phyloP scores from a whole-genome alignment of 1,140 invertebrate genomes.

The Scaptomyza hsui region DNA sequence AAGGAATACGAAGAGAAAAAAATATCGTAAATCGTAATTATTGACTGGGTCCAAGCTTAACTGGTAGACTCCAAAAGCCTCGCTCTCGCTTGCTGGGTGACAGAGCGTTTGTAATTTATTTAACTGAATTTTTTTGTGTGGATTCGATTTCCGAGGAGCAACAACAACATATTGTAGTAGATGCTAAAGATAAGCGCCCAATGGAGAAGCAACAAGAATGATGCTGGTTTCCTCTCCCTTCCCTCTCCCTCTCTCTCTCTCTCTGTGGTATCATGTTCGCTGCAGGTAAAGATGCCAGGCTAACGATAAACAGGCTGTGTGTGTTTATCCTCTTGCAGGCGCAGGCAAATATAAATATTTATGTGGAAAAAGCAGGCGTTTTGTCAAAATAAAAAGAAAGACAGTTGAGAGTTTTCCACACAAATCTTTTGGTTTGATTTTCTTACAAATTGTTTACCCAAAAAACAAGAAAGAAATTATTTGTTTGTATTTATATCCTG shows the following conservation, averaged over 20 bases:
- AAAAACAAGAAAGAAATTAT: conserved; percentile 36
- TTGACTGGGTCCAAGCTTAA: conserved; percentile 25
- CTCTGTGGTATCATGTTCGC: conserved; percentile 50
- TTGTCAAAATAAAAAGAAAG: conserved; percentile 72
- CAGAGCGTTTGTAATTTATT: conserved; percentile 82
- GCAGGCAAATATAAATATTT: conserved; percentile 80
- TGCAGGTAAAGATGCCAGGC: conserved; percentile 71
- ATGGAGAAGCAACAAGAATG: conserved; percentile 30
- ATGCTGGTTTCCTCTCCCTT: conserved; percentile 33
- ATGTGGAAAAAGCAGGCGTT: conserved; percentile 82
- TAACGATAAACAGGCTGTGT: conserved; percentile 48
- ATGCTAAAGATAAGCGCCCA: conserved; percentile 67
- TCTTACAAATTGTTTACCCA: conserved; percentile 70
- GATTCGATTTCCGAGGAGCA: conserved; percentile 73
- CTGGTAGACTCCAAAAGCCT: not conserved
- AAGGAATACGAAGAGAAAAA: conserved; percentile 40
- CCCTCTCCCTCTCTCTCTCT: no score
- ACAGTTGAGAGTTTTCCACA: no score
- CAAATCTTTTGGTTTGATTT: conserved; percentile 62
- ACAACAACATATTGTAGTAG: conserved; percentile 39
- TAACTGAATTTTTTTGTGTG: conserved; percentile 79
- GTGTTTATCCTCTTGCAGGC: conserved; percentile 28
- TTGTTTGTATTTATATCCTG: conserved; percentile 71
- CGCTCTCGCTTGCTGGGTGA: conserved; percentile 76
- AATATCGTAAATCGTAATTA: conserved; percentile 52